Evolutionary conservation across 2,888 invertebrate species (phyloP), one percentile per base, ranked within the genome.

Genomic region (Incurvaria masculella): DNA sequence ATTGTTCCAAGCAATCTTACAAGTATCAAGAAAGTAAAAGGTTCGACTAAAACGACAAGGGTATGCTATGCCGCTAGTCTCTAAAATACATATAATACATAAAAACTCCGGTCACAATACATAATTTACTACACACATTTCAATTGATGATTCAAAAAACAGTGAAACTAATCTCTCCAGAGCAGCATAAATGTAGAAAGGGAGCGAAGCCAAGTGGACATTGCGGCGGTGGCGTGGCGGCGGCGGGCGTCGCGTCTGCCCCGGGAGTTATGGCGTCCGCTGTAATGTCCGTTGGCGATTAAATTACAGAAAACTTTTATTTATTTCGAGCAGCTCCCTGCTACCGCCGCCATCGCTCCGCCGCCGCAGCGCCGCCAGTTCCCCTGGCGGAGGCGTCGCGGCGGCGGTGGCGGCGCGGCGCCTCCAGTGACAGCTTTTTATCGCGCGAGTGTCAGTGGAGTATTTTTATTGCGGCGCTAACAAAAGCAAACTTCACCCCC

Each of bases 401-500:
- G 14, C 3, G 33, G 33, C 14, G 33, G 23, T 23, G 23, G 33
- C 14, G 33, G 18, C 23, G 53, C 60, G 63, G 65, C 64, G 64
- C 63, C 66, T 62, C 60, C 62, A 59, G 58, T 65, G 68, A 67
- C 70, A 66, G 63, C 61, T 59, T 60, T 70, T 72, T 73, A 73
- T 73, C 72, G 66, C 65, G 61, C 64, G 69, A 68, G 64, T 71
- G 74, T 70, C 72, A 67, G 62, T 47, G 17, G 16, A 26, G 57
- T 64, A 62, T 68, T 72, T 72, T 71, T 69, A 69, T 65, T 61
- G 63, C 62, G 60, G 56, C 61, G 61, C 62, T 63, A 65, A 69
- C 68, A 71, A 72, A 69, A 64, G 66, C 62, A 66, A 72, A 68
- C 67, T 71, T 68, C 70, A 66, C 68, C 69, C 69, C 68, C 60